Percentiles rank a stretch among this genome's conserved stretches.
Evolutionary conservation across 2,113 vertebrate species (phyloP).

Genomic region (Carassius carassius): DNA sequence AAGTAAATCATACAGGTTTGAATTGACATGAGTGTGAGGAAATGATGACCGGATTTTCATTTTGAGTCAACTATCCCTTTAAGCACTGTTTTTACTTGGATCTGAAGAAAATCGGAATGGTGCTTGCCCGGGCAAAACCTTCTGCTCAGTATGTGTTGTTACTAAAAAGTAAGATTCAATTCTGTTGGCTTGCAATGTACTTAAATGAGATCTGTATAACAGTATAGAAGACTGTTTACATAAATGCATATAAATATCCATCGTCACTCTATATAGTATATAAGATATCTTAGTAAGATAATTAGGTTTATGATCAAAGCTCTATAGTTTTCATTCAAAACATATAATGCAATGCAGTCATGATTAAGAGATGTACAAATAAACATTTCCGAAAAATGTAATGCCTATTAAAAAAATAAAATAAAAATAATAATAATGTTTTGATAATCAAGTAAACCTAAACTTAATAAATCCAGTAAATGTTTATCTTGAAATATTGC

Average conservation of each 20-base stretch:
- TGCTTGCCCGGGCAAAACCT: too few species aligned
- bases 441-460: too few species aligned
- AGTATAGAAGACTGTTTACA: neutral
- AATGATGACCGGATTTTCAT: too few species aligned
- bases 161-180: neutral
- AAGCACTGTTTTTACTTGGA: too few species aligned
- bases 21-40: too few species aligned
- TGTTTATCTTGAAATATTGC: too few species aligned
- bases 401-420: too few species aligned
- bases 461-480: too few species aligned
- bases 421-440: too few species aligned
- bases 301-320: neutral
- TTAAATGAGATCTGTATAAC: neutral
- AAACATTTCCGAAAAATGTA: neutral
- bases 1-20: too few species aligned
- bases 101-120: too few species aligned
- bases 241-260: neutral
- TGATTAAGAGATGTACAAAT: neutral
- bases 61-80: too few species aligned
- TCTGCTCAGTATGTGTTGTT: neutral
- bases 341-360: neutral
- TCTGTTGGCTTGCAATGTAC: neutral
- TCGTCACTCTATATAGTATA: neutral
- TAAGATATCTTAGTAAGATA: neutral
- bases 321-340: neutral